Percentiles rank a stretch among this genome's conserved stretches.
phyloP scores from a whole-genome alignment of 2,113 vertebrate genomes.

The Loxodonta africana region DNA sequence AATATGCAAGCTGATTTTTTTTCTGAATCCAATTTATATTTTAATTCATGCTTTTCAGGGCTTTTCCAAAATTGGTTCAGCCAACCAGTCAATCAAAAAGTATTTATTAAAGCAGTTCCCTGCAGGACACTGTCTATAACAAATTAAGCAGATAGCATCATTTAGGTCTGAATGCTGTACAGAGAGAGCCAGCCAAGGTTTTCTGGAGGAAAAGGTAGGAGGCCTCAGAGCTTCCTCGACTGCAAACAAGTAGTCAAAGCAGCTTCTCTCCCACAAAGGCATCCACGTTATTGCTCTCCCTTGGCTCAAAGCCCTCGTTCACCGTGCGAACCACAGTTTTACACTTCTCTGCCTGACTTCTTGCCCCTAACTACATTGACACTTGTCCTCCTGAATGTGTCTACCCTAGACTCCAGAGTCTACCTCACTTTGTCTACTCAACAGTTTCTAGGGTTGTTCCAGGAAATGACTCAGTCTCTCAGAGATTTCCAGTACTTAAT shows the following conservation, averaged over 20 bases:
- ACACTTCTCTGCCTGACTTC: not conserved
- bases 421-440: not conserved
- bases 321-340: rapidly evolving
- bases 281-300: not conserved
- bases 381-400: not conserved
- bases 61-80: slow-evolving; percentile 66
- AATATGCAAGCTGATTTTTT: slow-evolving; percentile 39
- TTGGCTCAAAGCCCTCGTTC: not conserved
- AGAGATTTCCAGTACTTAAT: not conserved
- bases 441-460: not conserved
- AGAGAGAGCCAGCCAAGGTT: not conserved
- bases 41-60: slow-evolving; percentile 54
- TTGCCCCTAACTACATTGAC: not conserved
- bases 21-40: slow-evolving; percentile 63
- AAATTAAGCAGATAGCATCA: slow-evolving; percentile 41
- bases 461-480: not conserved
- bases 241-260: not conserved
- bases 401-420: not conserved
- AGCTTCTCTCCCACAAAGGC: not conserved
- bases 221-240: not conserved
- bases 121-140: slow-evolving; percentile 36
- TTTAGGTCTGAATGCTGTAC: not conserved
- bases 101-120: slow-evolving; percentile 34
- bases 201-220: not conserved
- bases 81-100: slow-evolving; percentile 45